Percentiles rank a stretch among this genome's conserved stretches.
These are phyloP conservation scores for Pseudochromis fuscus DNA, from an alignment of 2,797 vertebrate species.

Conservation along the genomic window DNA sequence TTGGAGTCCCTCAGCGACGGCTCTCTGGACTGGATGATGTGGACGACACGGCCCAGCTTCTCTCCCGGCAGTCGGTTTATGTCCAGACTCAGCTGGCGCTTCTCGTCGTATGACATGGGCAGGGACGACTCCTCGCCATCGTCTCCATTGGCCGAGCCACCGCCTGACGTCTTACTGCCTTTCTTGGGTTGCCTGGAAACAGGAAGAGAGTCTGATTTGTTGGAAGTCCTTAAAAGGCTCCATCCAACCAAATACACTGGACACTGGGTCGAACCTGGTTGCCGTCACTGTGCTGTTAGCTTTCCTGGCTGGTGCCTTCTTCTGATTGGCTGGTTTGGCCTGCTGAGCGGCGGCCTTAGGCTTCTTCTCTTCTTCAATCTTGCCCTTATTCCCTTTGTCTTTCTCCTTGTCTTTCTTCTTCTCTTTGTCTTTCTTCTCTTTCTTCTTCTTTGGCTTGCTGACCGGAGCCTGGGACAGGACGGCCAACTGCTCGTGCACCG, in stretches of 20 bases:
- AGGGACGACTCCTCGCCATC: constrained; percentile 93
- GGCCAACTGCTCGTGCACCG: constrained; percentile 97
- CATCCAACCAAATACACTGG: not conserved
- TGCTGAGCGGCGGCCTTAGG: constrained; percentile 86
- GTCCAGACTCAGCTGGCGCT: constrained; percentile 95
- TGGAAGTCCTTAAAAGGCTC: not conserved
- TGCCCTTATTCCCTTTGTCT: constrained; percentile 86
- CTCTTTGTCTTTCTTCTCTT: constrained; percentile 96
- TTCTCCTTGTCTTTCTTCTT: constrained; percentile 92
- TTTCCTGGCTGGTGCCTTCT: constrained; percentile 92
- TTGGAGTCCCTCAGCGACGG: constrained; percentile 97
- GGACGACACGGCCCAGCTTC: constrained; percentile 96
- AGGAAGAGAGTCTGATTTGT: not conserved
- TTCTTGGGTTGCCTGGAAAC: constrained; percentile 92
- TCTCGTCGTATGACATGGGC: constrained; percentile 98
- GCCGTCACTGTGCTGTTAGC: constrained; percentile 91
- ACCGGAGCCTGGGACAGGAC: constrained; percentile 97
- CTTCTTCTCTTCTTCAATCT: constrained; percentile 92
- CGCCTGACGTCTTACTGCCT: constrained; percentile 82
- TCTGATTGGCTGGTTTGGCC: constrained; percentile 88
- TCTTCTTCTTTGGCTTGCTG: constrained; percentile 99
- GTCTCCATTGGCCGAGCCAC: constrained; percentile 87
- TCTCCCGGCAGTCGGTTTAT: constrained; percentile 97
- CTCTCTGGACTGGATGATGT: constrained; percentile 97
- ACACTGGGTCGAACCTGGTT: constrained; percentile 79